These are phyloP conservation scores for Pseudomugil gertrudae DNA, from an alignment of 2,797 vertebrate genomes.

Conservation along the genomic window DNA sequence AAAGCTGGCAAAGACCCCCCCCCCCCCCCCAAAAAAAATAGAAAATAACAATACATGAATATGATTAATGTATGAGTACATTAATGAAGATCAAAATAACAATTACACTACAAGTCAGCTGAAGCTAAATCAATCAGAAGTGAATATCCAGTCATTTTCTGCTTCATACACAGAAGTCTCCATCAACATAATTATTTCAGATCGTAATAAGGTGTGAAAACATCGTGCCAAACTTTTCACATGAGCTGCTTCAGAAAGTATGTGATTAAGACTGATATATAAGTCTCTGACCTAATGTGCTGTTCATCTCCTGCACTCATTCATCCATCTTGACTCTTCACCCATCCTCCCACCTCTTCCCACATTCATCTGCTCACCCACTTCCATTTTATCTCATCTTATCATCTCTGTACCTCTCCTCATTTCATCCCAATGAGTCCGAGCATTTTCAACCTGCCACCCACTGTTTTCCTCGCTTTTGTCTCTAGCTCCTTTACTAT, in stretches of 20 bases:
- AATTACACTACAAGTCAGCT: not conserved
- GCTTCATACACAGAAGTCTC: not conserved
- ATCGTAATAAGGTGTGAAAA: conserved; percentile 12
- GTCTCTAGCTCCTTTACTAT: conserved; percentile 43
- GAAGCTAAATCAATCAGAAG: conserved; percentile 14
- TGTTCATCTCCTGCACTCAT: conserved; percentile 32
- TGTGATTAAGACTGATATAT: conserved; percentile 17
- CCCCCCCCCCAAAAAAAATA: not conserved
- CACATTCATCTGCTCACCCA: conserved; percentile 62
- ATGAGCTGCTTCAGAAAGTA: conserved; percentile 14
- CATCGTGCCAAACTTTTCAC: conserved; percentile 1
- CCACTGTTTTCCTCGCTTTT: conserved; percentile 51
- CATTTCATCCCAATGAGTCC: conserved; percentile 35
- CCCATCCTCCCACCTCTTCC: conserved; percentile 62
- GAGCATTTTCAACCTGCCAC: conserved; percentile 46
- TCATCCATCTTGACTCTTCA: conserved; percentile 47
- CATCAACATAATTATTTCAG: conserved; percentile 19
- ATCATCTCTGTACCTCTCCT: conserved; percentile 50
- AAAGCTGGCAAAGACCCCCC: not conserved
- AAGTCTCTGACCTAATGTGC: conserved; percentile 55
- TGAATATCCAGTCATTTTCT: conserved; percentile 1
- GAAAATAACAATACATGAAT: not conserved
- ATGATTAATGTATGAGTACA: conserved; percentile 7
- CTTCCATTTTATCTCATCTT: conserved; percentile 43
- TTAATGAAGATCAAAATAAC: conserved; percentile 1